Base-by-base conservation (phyloP, 1,140 invertebrate species). In the Ptiloglossa arizonensis region DNA sequence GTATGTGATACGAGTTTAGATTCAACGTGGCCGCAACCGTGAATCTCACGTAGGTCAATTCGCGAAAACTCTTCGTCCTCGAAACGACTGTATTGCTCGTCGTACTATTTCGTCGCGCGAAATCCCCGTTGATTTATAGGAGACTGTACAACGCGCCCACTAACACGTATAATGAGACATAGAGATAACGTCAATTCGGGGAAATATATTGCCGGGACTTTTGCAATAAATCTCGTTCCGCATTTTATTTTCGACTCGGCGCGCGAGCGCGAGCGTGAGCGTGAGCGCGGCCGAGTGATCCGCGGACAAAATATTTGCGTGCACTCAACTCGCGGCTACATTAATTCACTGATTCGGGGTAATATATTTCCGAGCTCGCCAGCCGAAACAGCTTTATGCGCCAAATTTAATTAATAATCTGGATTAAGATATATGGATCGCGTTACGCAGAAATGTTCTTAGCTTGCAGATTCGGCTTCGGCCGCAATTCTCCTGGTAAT, bases 401-500 rank as follows among this genome's bases (percentile, higher is more conserved):
- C 74, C 74, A 88, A 86, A 89, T 89, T 90, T 90, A 89, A 89
- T 90, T 90, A 89, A 88, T 90, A 89, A 90, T 87, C 82, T 72
- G 80, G 87, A 87, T 87, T 87, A 87, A 75, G 87, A 90, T 89
- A 81, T 82, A 88, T 84, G 87, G 82, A 60, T 73, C 63, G 72
- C 44, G 74, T 66, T 74, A 59, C 54, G 59, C 73, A 54, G 67
- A 82, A 77, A 81, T 82, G 84, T 87, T 88, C 88, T 89, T 89
- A 88, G 86, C 82, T 87, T 81, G 87, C 87, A 86, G 74, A 89
- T 88, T 87, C 68, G 73, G 64, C 69, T 73, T 29, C 79, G 72
- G 69, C 71, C 77, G 71, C 80, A 80, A 78, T 76, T 79, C 76
- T 72, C 27, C 24, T 62, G 79, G 80, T 89, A 89, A 88, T 89